Base-by-base conservation (phyloP, 2,888 invertebrate species). In the Acrobasis consociella region DNA sequence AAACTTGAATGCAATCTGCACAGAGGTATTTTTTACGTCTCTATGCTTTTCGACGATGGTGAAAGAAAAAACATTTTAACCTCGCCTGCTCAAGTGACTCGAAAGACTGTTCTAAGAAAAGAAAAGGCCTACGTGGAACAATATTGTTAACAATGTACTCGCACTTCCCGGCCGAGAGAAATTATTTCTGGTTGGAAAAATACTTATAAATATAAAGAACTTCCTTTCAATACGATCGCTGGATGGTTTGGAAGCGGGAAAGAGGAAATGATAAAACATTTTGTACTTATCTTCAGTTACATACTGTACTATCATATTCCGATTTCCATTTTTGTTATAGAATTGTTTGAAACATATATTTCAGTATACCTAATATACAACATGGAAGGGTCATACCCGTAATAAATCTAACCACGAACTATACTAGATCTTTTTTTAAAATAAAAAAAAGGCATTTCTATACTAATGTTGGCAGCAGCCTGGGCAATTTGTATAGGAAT, bases 81-180 rank as follows among this genome's bases (percentile, higher is more conserved):
- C n/a, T 46, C 13, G 46, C n/a, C 50, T 50, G 50, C 50, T 50
- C 9, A 16, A 7, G 50, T 50, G 50, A 50, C 50, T 10, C 50
- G 17, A 22, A 17, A 17, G 17, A 22, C 50, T 50, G 11, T 52
- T 52, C 22, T 11, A 13, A 17, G 52, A 22, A 52, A 22, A 52
- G 16, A 52, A 52, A 31, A 46, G 46, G 13, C 46, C 13, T 46
- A 46, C 46, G 52, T 52, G 59, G 59, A 31, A 55, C 22, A 22
- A 52, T 52, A 52, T 52, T 52, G 52, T 52, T 52, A 52, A 52
- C 22, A 22, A 16, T 52, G 52, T 52, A 52, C 7, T 22, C 31
- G 13, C n/a, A 31, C 22, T 52, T 22, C 13, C 13, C 31, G 17
- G 5, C 15, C 11, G 17, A 52, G 22, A 52, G 52, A 46, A 46